Conservation (phyloP, 2,888 invertebrate genomes). For the Atrina japonica region DNA sequence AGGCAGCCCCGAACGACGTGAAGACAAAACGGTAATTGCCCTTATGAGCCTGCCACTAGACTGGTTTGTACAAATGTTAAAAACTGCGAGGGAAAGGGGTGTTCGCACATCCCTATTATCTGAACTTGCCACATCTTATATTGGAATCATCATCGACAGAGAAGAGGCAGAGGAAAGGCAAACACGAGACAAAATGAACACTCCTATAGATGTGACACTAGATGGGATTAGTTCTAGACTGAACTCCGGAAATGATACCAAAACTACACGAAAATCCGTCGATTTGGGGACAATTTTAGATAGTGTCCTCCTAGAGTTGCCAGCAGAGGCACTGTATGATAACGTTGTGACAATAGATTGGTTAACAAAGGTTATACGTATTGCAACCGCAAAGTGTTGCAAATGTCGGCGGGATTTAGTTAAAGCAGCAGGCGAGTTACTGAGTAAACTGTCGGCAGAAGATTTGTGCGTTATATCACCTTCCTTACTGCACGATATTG, state of each 20-base stretch:
- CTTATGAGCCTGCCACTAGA: conserved; percentile 65
- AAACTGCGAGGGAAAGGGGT: conserved; percentile 65
- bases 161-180: conserved; percentile 52
- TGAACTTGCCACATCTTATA: conserved; percentile 62
- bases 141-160: conserved; percentile 57
- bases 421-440: conserved; percentile 70
- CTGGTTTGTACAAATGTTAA: conserved; percentile 71
- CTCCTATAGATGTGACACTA: conserved; percentile 8
- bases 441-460: conserved; percentile 66
- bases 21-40: conserved; percentile 54
- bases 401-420: conserved; percentile 68
- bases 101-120: conserved; percentile 65
- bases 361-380: conserved; percentile 66
- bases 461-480: conserved; percentile 75
- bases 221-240: background rate
- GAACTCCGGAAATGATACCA: conserved; percentile 38
- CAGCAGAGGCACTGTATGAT: conserved; percentile 66
- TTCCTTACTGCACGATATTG: conserved; percentile 72
- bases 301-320: conserved; percentile 67
- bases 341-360: conserved; percentile 65
- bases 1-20: conserved; percentile 48
- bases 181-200: conserved; percentile 44
- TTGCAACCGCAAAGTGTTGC: conserved; percentile 64
- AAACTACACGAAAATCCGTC: conserved; percentile 47
- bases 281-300: conserved; percentile 67